Evolutionary conservation across 1,140 invertebrate genomes (phyloP), one percentile per base, ranked within the genome.

Genomic region (Drosophila repleta): DNA sequence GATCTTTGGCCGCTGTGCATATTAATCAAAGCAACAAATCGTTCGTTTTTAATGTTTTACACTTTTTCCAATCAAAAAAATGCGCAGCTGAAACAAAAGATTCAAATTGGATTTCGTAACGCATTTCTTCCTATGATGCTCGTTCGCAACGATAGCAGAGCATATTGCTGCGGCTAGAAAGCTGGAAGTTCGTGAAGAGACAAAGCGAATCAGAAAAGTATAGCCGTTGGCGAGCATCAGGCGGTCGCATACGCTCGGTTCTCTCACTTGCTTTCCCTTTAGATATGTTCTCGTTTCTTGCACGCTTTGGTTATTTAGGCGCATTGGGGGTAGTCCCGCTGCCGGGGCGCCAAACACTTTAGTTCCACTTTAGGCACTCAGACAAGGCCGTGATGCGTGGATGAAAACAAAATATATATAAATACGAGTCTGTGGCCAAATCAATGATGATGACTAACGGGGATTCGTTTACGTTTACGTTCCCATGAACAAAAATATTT

Each of bases 401-500:
- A 43, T 63, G 41, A 17, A 58, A 46, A 20, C 15, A 20, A 53
- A 17, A 43, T 15, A 43, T 3, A 43, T 15, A 43, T 3, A 53
- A 35, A 53, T 49, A 32, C 15, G 18, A 21, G 15, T 48, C 6
- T 29, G 39, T 43, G 39, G 39, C 15, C 15, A 43, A 43, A 43
- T 37, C 43, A 41, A 13, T 11, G n/a, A 49, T 26, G 67, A 80
- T 85, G 74, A 85, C 82, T 80, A 87, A 87, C 80, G 76, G 80
- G 72, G 76, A 60, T 18, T 61, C 70, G 63, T 46, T 87, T 82
- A 81, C 74, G 87, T 78, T 87, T 78, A n/a, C 29, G 79, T 88
- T 88, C 83, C 83, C 83, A 88, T 88, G 83, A 88, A 88, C 61
- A 81, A 82, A 88, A 88, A 79, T 79, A 83, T 83, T 88, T 89